A percentile compares a stretch with the other conserved stretches of the same genome.
These are phyloP conservation scores for Dendrophyllia cribrosa DNA, from an alignment of 64 coral and sea anemone species.

Conservation along the genomic window DNA sequence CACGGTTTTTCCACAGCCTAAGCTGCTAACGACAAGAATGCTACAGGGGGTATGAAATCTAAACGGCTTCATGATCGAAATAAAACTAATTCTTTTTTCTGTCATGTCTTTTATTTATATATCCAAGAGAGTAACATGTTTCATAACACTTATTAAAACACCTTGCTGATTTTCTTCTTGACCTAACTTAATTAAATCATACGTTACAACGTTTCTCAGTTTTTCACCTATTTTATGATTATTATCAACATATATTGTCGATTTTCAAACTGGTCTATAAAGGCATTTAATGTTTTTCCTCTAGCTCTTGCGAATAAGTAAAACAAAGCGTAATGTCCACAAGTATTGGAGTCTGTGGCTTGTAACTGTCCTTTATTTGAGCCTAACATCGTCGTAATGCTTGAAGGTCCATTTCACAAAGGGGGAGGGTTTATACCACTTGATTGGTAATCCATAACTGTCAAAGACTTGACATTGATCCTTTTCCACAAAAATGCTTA, in stretches of 20 bases:
- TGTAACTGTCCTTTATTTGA: background rate
- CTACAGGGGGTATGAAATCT: too few species aligned
- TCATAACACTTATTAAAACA: too few species aligned
- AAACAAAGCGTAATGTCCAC: slow-evolving; percentile 19
- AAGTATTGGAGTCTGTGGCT: background rate
- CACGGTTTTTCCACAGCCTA: too few species aligned
- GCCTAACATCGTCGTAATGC: background rate
- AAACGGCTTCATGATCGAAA: too few species aligned
- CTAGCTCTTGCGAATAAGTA: background rate
- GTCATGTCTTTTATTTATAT: too few species aligned
- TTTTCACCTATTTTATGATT: background rate
- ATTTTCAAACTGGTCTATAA: slow-evolving; percentile 1
- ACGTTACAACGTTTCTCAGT: too few species aligned
- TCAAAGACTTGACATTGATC: slow-evolving; percentile 2
- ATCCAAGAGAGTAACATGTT: too few species aligned
- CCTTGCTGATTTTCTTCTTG: too few species aligned
- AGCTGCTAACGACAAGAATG: too few species aligned
- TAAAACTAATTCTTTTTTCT: too few species aligned
- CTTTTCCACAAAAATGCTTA: background rate
- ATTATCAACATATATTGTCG: background rate
- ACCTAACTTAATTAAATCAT: too few species aligned
- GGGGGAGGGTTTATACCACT: background rate
- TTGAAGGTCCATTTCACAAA: background rate
- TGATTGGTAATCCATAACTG: background rate
- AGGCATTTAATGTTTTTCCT: background rate